These are phyloP conservation scores for Coilia nasus DNA, from an alignment of 2,797 vertebrate species.

Conservation along the genomic window DNA sequence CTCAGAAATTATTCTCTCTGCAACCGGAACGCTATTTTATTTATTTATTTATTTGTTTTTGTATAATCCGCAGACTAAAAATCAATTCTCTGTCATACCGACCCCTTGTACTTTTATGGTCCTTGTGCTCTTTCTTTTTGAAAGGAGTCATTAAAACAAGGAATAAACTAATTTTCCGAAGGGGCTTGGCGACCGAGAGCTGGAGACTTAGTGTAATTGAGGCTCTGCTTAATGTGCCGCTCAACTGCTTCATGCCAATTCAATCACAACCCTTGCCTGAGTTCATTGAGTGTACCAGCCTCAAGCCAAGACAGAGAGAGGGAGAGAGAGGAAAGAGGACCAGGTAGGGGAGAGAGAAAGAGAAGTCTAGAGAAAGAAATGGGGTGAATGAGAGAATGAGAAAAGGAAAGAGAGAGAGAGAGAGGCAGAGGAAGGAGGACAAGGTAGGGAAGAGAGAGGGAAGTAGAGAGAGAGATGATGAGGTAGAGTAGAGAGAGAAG, in stretches of 20 bases:
- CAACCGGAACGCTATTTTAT: neutral
- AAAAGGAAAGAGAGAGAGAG: neutral
- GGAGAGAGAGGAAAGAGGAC: neutral
- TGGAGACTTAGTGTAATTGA: neutral
- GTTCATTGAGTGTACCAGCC: neutral
- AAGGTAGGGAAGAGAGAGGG: neutral
- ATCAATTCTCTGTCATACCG: neutral
- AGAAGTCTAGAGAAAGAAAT: neutral
- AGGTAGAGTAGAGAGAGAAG: neutral
- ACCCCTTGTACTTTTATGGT: neutral
- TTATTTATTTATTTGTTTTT: neutral
- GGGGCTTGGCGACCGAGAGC: neutral
- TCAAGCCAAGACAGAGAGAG: neutral
- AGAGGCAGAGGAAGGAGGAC: neutral
- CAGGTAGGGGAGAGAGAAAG: neutral
- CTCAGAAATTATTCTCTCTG: slow-evolving; percentile 1
- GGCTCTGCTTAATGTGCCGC: neutral
- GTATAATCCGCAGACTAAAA: neutral
- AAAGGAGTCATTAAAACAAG: slow-evolving; percentile 11
- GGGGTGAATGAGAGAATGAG: neutral
- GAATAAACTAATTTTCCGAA: slow-evolving; percentile 11
- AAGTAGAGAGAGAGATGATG: neutral
- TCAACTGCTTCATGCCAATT: neutral
- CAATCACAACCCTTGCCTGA: neutral
- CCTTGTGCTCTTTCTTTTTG: neutral